Evolutionary conservation across 1,140 invertebrate species (phyloP), one percentile per base, ranked within the genome.

Genomic region (Drosophila sulfurigaster): DNA sequence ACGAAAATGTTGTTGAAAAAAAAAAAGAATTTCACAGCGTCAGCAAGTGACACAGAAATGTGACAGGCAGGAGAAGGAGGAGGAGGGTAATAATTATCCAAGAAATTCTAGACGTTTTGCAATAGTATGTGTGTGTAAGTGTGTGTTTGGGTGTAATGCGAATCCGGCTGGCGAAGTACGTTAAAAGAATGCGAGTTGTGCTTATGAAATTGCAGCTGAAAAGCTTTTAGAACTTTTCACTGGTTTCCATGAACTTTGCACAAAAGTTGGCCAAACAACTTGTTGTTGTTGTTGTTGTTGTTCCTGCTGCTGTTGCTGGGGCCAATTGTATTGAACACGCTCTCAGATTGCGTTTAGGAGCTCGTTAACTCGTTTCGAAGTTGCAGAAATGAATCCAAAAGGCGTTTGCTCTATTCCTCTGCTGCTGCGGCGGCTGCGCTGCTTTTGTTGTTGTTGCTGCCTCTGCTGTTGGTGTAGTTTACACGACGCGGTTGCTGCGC

Each of bases 61-160:
- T 35, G 32, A 56, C 28, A 48, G 3, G 13, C 43, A 3, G 4
- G 49, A 32, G 16, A 2, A 4, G 20, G 0, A 3, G 3, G 20
- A 79, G 71, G 43, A 72, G 56, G 64, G 75, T 79, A 79, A 88
- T 82, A 75, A 82, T 82, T 79, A 79, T 80, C 77, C 77, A 88
- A 82, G 80, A 78, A 82, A 88, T 88, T 74, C 79, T 87, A 74
- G 77, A 68, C 52, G 54, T 45, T 25, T 6, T 16, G 52, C 13
- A 20, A 5, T 48, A 16, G 32, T 49, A 16, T 16, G 15, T 20
- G 15, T 64, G 25, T 46, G 46, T 38, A 63, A 30, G 45, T 60
- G 30, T 64, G 20, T 48, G 52, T 54, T 45, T 63, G 48, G 67
- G 51, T 79, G 82, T 82, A 87, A 79, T 78, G 68, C 59, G 77